These are phyloP conservation scores for Ptiloglossa arizonensis DNA, from an alignment of 1,140 invertebrate species.

Conservation along the genomic window DNA sequence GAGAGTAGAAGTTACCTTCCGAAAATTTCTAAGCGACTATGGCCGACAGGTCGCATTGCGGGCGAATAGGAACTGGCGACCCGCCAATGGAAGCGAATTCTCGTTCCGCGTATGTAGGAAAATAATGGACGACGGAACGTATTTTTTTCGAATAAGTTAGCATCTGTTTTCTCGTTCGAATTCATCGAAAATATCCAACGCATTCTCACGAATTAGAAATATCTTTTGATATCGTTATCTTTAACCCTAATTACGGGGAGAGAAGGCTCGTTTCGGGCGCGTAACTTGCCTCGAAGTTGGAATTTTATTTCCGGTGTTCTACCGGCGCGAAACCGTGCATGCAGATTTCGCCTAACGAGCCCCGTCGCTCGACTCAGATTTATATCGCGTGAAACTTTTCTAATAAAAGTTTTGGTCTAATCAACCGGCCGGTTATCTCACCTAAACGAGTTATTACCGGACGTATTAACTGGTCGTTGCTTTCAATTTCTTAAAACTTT, in stretches of 20 bases:
- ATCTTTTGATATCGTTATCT: no score
- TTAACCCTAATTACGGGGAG: no score
- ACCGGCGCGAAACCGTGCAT: not conserved
- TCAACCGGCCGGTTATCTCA: conserved; percentile 30
- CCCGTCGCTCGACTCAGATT: not conserved
- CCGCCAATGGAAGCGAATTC: conserved; percentile 13
- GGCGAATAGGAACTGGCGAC: conserved; percentile 31
- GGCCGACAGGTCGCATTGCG: conserved; percentile 38
- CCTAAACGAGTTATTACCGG: conserved; percentile 29
- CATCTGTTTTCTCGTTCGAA: not conserved
- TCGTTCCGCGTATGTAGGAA: not conserved
- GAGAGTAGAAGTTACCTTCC: not conserved
- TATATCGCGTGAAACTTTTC: conserved; percentile 51
- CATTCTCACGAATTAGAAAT: not conserved
- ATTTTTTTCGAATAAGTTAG: not conserved
- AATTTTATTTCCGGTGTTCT: conserved; percentile 25
- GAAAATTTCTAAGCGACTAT: not conserved
- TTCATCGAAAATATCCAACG: not conserved
- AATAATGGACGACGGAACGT: not conserved
- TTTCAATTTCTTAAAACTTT: conserved; percentile 47
- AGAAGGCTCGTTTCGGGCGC: not conserved
- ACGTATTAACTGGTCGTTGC: conserved; percentile 16
- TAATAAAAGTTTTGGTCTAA: conserved; percentile 50
- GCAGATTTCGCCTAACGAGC: not conserved
- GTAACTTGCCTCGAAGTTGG: not conserved